These are phyloP conservation scores for Quadriops clusia DNA, from an alignment of 2,888 invertebrate genomes.

Conservation along the genomic window DNA sequence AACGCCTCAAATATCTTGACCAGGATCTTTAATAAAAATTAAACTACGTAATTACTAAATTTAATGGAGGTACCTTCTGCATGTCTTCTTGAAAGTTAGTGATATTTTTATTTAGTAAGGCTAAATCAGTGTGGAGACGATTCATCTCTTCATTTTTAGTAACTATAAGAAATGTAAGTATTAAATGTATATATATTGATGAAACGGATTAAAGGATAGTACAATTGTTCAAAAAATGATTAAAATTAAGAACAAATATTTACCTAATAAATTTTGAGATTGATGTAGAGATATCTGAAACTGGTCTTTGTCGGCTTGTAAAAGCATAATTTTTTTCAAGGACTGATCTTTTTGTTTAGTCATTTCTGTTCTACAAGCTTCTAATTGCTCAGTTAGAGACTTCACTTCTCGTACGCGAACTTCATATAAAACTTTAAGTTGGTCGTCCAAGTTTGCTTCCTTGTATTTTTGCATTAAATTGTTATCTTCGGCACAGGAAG, in stretches of 20 bases:
- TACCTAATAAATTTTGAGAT: constrained; percentile 19
- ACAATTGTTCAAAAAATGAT: constrained; percentile 5
- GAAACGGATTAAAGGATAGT: not conserved
- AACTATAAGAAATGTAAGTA: constrained; percentile 12
- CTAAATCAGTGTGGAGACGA: no score
- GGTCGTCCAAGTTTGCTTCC: constrained; percentile 16
- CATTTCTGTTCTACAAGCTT: constrained; percentile 14
- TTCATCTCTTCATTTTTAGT: constrained; percentile 17
- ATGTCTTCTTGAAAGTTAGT: no score
- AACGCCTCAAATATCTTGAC: no score
- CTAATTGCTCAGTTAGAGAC: constrained; percentile 17
- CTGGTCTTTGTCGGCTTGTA: constrained; percentile 19
- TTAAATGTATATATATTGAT: not conserved
- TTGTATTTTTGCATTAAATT: constrained; percentile 15
- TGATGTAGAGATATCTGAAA: constrained; percentile 18
- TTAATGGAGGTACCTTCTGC: no score
- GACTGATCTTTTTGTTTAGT: constrained; percentile 12
- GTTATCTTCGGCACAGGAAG: constrained; percentile 13
- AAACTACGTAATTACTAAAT: no score
- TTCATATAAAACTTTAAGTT: constrained; percentile 21
- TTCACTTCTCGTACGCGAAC: constrained; percentile 20
- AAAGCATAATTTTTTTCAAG: constrained; percentile 14
- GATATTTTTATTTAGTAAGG: no score
- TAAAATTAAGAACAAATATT: constrained; percentile 3
- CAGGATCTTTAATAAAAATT: no score